Conservation (phyloP, 1,140 invertebrate species). For the Drosophila arawakana region DNA sequence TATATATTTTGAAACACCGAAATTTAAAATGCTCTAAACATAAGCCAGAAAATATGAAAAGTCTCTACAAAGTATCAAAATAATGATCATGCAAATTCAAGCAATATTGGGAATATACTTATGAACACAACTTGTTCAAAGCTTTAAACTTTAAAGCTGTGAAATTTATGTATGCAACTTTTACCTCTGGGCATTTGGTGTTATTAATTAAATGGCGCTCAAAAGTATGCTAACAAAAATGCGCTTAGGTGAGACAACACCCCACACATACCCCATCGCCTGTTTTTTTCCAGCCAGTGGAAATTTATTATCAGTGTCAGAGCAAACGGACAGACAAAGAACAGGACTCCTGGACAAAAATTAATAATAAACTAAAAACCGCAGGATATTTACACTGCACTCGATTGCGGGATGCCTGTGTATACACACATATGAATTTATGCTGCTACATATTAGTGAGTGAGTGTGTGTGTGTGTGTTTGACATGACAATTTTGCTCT, state of each 20-base stretch:
- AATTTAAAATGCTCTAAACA: neutral
- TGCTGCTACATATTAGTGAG: neutral
- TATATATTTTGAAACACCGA: constrained; percentile 8
- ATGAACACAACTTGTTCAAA: neutral
- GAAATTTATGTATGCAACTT: constrained; percentile 47
- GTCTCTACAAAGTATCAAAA: neutral
- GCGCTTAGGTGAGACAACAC: constrained; percentile 44
- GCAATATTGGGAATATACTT: neutral
- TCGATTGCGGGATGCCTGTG: constrained; percentile 46
- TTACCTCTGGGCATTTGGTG: constrained; percentile 21
- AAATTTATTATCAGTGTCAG: constrained; percentile 80
- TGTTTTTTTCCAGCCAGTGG: constrained; percentile 34
- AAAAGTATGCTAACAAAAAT: constrained; percentile 53
- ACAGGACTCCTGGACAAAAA: constrained; percentile 66
- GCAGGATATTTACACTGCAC: constrained; percentile 77
- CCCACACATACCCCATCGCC: constrained; percentile 5
- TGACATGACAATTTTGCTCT: constrained; percentile 38
- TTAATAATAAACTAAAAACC: constrained; percentile 82
- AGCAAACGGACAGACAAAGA: constrained; percentile 47
- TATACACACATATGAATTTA: neutral
- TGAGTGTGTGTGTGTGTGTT: constrained; percentile 17
- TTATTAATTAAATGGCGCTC: constrained; percentile 77
- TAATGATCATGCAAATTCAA: neutral
- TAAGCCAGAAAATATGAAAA: neutral
- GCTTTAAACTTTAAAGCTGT: neutral